Conservation (phyloP, 1,140 invertebrate genomes). For the Zaprionus tsacasi region DNA sequence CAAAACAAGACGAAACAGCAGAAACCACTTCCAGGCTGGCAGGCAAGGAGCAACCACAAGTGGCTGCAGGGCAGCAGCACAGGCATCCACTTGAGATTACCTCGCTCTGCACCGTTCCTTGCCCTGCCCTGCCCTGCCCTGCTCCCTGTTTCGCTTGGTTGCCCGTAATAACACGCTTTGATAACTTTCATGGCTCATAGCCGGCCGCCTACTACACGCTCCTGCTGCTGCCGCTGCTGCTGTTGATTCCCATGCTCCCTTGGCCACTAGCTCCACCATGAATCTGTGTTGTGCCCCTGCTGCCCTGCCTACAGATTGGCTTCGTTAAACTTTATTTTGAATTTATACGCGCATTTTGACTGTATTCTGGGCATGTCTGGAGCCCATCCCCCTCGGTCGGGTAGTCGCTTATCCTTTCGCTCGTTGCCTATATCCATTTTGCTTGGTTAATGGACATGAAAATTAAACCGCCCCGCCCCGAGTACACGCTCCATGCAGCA, state of each 20-base stretch:
- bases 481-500: not conserved
- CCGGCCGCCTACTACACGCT: slow-evolving; percentile 58
- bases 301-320: slow-evolving; percentile 59
- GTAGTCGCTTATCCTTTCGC: slow-evolving; percentile 68
- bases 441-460: slow-evolving; percentile 83
- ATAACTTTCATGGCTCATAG: slow-evolving; percentile 82
- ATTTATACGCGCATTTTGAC: slow-evolving; percentile 62
- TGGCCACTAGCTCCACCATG: slow-evolving; percentile 16
- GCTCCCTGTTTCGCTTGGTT: slow-evolving; percentile 58
- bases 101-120: not conserved
- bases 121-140: not conserved
- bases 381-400: not conserved
- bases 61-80: slow-evolving; percentile 46
- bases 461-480: slow-evolving; percentile 62
- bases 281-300: slow-evolving; percentile 1
- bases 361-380: slow-evolving; percentile 53
- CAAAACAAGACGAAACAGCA: slow-evolving; percentile 30
- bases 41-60: slow-evolving; percentile 62
- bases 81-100: slow-evolving; percentile 63
- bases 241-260: slow-evolving; percentile 15
- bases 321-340: slow-evolving; percentile 81
- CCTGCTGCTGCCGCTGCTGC: slow-evolving; percentile 22
- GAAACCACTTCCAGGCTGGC: slow-evolving; percentile 57
- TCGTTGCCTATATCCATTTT: slow-evolving; percentile 69
- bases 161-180: slow-evolving; percentile 82